Percentiles rank a stretch among this genome's conserved stretches.
phyloP scores from a whole-genome alignment of 1,140 invertebrate species.

The Ceratina japonica region DNA sequence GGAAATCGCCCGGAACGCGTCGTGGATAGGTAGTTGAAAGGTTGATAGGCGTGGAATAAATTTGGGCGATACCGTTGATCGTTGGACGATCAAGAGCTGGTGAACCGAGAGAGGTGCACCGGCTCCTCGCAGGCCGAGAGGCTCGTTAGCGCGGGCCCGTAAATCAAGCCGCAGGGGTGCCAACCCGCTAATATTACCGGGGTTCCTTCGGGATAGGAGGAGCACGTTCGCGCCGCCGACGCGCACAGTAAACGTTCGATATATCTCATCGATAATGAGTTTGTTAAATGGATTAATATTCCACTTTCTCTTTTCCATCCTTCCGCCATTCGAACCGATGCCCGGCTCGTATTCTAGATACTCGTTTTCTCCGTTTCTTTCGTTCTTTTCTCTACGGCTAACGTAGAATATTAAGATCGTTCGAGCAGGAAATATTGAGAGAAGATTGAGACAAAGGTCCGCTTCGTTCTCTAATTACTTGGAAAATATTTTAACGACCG shows the following conservation, averaged over 20 bases:
- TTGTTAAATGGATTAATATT: slow-evolving; percentile 78
- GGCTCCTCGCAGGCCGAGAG: slow-evolving; percentile 48
- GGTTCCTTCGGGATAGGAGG: slow-evolving; percentile 66
- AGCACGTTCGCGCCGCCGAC: slow-evolving; percentile 71
- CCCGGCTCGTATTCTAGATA: not conserved
- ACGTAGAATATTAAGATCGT: too few relatives aligned
- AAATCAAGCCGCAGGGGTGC: slow-evolving; percentile 78
- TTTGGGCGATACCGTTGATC: slow-evolving; percentile 50
- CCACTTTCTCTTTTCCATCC: slow-evolving; percentile 48
- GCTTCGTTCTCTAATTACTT: too few relatives aligned
- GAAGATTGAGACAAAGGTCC: too few relatives aligned
- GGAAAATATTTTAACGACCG: too few relatives aligned
- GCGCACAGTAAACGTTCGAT: slow-evolving; percentile 75
- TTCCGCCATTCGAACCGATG: slow-evolving; percentile 13
- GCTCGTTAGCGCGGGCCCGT: slow-evolving; percentile 76
- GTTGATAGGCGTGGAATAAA: slow-evolving; percentile 20
- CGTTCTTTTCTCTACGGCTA: not conserved
- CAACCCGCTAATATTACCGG: slow-evolving; percentile 73
- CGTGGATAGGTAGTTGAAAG: not conserved
- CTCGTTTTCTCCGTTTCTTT: not conserved
- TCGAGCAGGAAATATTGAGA: too few relatives aligned
- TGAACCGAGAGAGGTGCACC: slow-evolving; percentile 47
- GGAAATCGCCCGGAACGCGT: not conserved
- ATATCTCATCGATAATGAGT: slow-evolving; percentile 79
- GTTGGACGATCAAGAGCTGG: slow-evolving; percentile 48